A percentile compares a stretch with the other conserved stretches of the same genome.
phyloP scores from a whole-genome alignment of 2,797 vertebrate genomes.

The Graptemys geographica region DNA sequence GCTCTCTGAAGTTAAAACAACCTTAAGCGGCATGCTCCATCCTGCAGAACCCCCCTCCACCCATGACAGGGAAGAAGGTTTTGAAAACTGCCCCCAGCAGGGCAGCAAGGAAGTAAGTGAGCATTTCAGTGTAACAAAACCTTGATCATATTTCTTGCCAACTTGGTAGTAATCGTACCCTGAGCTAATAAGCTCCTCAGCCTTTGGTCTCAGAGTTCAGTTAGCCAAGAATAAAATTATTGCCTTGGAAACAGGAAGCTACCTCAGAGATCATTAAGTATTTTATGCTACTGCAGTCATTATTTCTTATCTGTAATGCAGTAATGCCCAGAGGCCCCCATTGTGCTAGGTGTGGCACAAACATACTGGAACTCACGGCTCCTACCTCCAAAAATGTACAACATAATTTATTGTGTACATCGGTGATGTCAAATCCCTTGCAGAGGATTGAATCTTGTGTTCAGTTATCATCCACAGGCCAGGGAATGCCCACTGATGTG shows the following conservation, averaged over 20 bases:
- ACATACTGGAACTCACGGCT: background rate
- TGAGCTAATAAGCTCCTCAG: background rate
- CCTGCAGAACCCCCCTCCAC: background rate
- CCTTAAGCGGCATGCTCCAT: background rate
- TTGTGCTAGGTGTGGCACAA: background rate
- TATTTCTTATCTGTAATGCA: background rate
- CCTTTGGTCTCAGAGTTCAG: background rate
- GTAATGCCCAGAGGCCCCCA: accelerated
- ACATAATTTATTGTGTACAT: background rate
- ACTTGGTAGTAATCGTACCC: background rate
- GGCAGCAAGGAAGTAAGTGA: background rate
- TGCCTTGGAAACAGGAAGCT: slow-evolving; percentile 13
- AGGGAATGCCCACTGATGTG: background rate
- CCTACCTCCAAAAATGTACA: background rate
- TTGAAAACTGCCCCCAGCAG: background rate
- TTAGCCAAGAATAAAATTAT: slow-evolving; percentile 16
- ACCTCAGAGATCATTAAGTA: background rate
- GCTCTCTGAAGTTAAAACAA: background rate
- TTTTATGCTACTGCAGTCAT: background rate
- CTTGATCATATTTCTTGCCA: background rate
- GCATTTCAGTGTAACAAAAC: background rate
- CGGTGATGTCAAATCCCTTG: background rate
- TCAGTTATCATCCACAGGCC: background rate
- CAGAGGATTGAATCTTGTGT: background rate
- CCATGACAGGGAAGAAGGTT: background rate